Evolutionary conservation across 1,140 invertebrate genomes (phyloP).

Genomic region (Zaprionus ornatus): DNA sequence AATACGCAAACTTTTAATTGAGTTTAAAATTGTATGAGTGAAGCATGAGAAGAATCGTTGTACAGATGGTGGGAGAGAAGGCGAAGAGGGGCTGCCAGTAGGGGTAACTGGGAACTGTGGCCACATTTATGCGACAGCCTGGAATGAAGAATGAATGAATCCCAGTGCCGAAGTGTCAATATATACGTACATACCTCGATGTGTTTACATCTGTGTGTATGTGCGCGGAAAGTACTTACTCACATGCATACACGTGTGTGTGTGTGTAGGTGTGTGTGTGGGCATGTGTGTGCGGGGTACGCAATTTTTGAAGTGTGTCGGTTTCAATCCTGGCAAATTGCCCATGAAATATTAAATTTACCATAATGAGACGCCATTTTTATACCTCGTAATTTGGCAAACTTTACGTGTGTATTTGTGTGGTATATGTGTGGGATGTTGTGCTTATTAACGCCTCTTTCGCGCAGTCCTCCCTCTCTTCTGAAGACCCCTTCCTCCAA

Average conservation of each 20-base stretch:
- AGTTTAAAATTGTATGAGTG: slow-evolving; percentile 79
- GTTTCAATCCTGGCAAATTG: slow-evolving; percentile 79
- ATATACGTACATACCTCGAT: not conserved
- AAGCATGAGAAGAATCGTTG: slow-evolving; percentile 37
- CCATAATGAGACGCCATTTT: slow-evolving; percentile 79
- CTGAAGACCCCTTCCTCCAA: not conserved
- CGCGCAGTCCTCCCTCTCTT: not conserved
- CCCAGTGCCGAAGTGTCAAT: slow-evolving; percentile 49
- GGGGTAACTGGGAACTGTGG: slow-evolving; percentile 12
- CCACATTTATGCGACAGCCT: slow-evolving; percentile 40
- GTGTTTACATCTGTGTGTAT: slow-evolving; percentile 18
- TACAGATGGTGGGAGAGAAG: not conserved
- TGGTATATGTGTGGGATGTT: slow-evolving; percentile 45
- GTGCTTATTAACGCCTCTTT: slow-evolving; percentile 47
- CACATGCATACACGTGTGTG: not conserved
- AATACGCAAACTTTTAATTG: slow-evolving; percentile 79
- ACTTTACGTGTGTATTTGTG: slow-evolving; percentile 52
- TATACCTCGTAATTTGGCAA: slow-evolving; percentile 70
- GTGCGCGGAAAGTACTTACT: slow-evolving; percentile 15
- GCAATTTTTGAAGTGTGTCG: slow-evolving; percentile 78
- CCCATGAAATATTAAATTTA: slow-evolving; percentile 80
- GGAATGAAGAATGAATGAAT: slow-evolving; percentile 54
- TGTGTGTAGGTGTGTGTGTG: slow-evolving; percentile 16
- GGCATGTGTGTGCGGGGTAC: slow-evolving; percentile 29
- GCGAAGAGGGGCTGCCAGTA: not conserved